phyloP scores from a whole-genome alignment of 1,140 invertebrate species.

The Rhopalosiphum maidis region DNA sequence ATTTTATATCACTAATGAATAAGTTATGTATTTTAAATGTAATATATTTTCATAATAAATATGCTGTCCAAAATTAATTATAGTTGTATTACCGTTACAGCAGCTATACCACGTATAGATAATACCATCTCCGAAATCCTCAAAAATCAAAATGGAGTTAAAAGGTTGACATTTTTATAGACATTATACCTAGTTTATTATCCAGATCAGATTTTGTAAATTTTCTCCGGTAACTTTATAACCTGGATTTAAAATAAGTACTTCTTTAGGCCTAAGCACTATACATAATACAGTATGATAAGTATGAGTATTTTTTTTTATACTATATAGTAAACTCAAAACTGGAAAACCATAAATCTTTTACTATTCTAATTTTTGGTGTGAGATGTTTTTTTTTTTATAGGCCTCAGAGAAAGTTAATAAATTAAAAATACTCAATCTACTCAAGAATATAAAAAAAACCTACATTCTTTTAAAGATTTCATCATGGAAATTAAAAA shows the following conservation, averaged over 20 bases:
- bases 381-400: neutral
- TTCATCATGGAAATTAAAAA: conserved; percentile 8
- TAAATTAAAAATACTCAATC: conserved; percentile 3
- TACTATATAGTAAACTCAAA: neutral
- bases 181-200: neutral
- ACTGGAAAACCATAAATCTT: conserved; percentile 35
- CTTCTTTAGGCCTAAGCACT: neutral
- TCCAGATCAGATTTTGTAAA: conserved; percentile 19
- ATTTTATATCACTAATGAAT: neutral
- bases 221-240: neutral
- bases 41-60: neutral
- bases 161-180: neutral
- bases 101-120: neutral
- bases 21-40: neutral
- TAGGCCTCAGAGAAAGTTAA: conserved; percentile 21
- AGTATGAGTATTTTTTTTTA: neutral
- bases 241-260: neutral
- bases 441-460: neutral
- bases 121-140: neutral
- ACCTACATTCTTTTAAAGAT: conserved; percentile 30
- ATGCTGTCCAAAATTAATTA: neutral
- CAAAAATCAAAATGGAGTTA: neutral
- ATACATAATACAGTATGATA: neutral
- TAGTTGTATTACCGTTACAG: conserved; percentile 11
- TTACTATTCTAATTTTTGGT: neutral